Evolutionary conservation across 2,113 vertebrate species (phyloP).

Genomic region (Microcebus griseorufus): DNA sequence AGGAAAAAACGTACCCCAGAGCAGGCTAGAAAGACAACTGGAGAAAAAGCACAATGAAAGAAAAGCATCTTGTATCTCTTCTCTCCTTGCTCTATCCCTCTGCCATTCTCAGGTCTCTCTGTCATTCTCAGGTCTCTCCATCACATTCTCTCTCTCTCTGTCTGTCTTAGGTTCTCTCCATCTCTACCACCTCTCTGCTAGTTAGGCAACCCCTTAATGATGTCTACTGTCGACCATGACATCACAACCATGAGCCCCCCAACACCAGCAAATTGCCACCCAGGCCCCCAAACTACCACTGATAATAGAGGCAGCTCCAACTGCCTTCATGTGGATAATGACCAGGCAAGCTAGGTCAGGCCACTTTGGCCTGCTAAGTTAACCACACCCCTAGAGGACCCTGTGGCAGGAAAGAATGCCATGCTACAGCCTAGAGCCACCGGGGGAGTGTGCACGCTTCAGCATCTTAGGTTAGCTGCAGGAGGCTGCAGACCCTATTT

Average conservation of each 20-base stretch:
- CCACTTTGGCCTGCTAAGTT: constrained; percentile 52
- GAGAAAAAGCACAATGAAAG: background rate
- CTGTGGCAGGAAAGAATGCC: background rate
- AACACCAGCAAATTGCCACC: constrained; percentile 58
- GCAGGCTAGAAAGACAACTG: background rate
- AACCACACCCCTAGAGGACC: background rate
- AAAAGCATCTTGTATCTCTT: accelerated
- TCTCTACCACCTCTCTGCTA: accelerated
- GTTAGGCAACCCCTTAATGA: accelerated
- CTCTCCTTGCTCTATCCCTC: background rate
- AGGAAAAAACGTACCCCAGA: background rate
- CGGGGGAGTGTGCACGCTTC: accelerated
- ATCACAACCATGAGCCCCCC: background rate
- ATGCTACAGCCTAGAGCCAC: background rate
- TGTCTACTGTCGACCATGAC: background rate
- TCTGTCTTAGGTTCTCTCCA: accelerated
- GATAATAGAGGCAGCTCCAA: constrained; percentile 40
- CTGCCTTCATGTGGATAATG: constrained; percentile 67
- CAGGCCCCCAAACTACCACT: background rate
- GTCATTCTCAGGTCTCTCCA: background rate
- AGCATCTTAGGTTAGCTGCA: accelerated
- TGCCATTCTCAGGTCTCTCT: background rate
- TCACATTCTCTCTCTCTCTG: background rate
- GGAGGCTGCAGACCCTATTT: background rate
- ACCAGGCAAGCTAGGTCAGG: background rate